These are phyloP conservation scores for Microplitis demolitor DNA, from an alignment of 1,140 invertebrate species.

Conservation along the genomic window DNA sequence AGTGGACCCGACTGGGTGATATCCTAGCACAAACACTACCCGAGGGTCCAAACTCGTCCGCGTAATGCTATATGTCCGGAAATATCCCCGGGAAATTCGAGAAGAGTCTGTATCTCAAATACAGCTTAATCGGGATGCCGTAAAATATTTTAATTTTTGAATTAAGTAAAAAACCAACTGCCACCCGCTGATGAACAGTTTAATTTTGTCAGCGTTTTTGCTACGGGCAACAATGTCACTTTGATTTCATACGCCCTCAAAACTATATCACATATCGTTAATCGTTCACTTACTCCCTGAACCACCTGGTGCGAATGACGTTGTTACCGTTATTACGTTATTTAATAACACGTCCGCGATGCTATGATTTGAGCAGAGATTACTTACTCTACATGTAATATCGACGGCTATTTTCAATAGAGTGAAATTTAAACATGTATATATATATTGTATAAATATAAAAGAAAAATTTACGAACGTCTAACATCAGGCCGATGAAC, in stretches of 20 bases:
- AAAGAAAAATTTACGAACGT: background rate
- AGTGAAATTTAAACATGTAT: background rate
- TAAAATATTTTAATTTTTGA: constrained; percentile 12
- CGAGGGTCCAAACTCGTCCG: background rate
- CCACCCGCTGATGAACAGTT: too few species aligned
- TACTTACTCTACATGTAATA: constrained; percentile 20
- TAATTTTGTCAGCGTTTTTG: too few species aligned
- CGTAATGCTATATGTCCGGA: background rate
- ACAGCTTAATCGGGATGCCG: background rate
- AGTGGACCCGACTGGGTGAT: constrained; percentile 7
- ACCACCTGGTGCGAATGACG: background rate
- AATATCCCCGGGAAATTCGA: background rate
- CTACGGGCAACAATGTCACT: too few species aligned
- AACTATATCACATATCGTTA: too few species aligned
- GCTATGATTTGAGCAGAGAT: constrained; percentile 43
- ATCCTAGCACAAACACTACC: constrained; percentile 11
- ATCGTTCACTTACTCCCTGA: too few species aligned
- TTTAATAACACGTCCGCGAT: constrained; percentile 47
- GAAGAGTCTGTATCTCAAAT: background rate
- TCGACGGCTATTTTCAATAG: background rate
- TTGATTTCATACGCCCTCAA: too few species aligned
- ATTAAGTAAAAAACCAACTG: too few species aligned
- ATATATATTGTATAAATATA: background rate
- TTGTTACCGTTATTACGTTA: constrained; percentile 36
- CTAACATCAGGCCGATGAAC: background rate